These are phyloP conservation scores for Volucella zonaria DNA, from an alignment of 2,888 invertebrate genomes.

Conservation along the genomic window DNA sequence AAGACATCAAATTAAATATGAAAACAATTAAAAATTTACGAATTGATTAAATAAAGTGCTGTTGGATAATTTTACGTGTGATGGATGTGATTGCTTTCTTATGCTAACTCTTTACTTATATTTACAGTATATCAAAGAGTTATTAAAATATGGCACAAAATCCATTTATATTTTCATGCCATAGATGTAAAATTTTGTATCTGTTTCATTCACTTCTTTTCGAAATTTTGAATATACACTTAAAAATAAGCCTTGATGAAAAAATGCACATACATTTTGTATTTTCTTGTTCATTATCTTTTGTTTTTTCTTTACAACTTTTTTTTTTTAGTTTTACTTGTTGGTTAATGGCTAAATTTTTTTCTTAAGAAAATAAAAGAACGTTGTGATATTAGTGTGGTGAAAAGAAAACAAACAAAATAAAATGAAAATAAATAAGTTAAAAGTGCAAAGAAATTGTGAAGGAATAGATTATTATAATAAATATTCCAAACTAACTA, in stretches of 20 bases:
- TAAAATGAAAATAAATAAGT: constrained; percentile 78
- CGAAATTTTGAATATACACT: constrained; percentile 54
- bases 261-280: constrained; percentile 73
- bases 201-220: constrained; percentile 11
- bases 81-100: constrained; percentile 33
- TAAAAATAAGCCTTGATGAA: constrained; percentile 55
- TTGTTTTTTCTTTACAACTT: constrained; percentile 21
- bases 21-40: constrained; percentile 21
- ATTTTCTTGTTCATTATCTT: constrained; percentile 65
- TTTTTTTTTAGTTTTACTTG: constrained; percentile 32
- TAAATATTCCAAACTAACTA: constrained; percentile 44
- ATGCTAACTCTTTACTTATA: constrained; percentile 42
- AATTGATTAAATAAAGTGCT: constrained; percentile 40
- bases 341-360: constrained; percentile 28
- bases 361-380: constrained; percentile 53
- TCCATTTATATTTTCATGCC: constrained; percentile 42
- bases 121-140: constrained; percentile 31
- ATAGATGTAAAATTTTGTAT: constrained; percentile 8
- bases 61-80: constrained; percentile 24
- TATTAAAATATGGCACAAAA: not conserved
- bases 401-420: constrained; percentile 76
- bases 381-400: constrained; percentile 82
- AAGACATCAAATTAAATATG: too few relatives aligned
- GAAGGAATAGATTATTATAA: constrained; percentile 26
- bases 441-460: constrained; percentile 44